phyloP scores from a whole-genome alignment of 2,888 invertebrate species.

The Orgyia antiqua region DNA sequence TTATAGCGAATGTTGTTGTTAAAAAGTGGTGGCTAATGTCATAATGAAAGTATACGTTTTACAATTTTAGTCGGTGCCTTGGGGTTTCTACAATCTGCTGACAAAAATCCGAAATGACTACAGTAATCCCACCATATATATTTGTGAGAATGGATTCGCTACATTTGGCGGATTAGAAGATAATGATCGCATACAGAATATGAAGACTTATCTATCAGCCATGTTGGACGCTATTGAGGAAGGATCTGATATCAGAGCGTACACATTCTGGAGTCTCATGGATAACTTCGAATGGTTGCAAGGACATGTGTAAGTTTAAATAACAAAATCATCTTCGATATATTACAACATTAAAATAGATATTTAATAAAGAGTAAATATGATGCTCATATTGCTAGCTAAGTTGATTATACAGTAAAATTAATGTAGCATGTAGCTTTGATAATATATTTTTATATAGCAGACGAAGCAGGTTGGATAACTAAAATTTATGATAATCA shows the following conservation, averaged over 20 bases:
- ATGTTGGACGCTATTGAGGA: slow-evolving; percentile 1
- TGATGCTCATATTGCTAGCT: neutral
- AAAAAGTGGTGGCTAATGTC: too few species aligned
- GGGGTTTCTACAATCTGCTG: neutral
- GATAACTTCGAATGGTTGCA: slow-evolving; percentile 1
- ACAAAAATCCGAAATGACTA: neutral
- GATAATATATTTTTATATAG: too few species aligned
- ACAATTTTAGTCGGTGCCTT: neutral
- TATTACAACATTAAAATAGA: neutral
- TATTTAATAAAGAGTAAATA: neutral
- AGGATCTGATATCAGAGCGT: neutral
- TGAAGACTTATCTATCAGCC: neutral
- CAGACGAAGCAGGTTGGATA: too few species aligned
- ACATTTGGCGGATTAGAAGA: neutral
- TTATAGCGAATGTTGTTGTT: too few species aligned
- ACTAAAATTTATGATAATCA: too few species aligned
- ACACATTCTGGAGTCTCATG: neutral
- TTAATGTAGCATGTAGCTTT: too few species aligned
- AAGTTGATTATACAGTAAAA: too few species aligned
- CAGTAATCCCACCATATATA: neutral
- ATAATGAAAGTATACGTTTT: too few species aligned
- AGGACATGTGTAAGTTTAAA: slow-evolving; percentile 1
- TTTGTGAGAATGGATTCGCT: neutral
- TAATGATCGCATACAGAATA: neutral
- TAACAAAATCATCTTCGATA: neutral